Evolutionary conservation across 2,797 vertebrate genomes (phyloP).

Genomic region (Rhincodon typus): DNA sequence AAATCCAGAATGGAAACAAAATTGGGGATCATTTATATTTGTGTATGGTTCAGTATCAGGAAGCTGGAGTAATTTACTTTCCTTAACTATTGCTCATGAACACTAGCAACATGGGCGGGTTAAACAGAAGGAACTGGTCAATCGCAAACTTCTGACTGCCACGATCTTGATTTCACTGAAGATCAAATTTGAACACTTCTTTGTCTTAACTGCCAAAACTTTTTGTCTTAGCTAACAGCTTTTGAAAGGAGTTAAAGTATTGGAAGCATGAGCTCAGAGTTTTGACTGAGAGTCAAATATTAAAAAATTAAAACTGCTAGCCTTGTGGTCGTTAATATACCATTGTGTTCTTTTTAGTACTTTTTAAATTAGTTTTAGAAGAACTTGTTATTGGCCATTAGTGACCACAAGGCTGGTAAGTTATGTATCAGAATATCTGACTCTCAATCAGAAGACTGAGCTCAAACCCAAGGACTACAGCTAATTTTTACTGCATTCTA

Average conservation of each 20-base stretch:
- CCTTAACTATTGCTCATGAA: not conserved
- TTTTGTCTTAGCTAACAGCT: too few species aligned
- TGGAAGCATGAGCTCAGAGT: not conserved
- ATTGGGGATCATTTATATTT: not conserved
- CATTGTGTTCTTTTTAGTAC: not conserved
- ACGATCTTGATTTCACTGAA: too few species aligned
- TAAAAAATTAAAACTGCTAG: not conserved
- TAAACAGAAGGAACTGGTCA: not conserved
- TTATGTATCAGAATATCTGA: too few species aligned
- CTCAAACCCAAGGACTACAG: too few species aligned
- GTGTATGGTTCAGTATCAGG: not conserved
- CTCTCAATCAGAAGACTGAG: too few species aligned
- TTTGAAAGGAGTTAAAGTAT: too few species aligned
- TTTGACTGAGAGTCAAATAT: not conserved
- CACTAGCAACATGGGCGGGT: not conserved
- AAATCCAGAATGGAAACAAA: not conserved
- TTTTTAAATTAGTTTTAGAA: not conserved
- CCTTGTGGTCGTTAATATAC: not conserved
- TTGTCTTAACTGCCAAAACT: not conserved
- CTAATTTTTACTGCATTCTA: too few species aligned
- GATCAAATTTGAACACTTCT: not conserved
- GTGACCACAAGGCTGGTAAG: too few species aligned
- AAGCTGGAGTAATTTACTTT: not conserved
- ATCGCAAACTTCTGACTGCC: not conserved
- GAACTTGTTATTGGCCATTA: too few species aligned